phyloP scores from a whole-genome alignment of 2,113 vertebrate genomes.

The Tragelaphus buxtoni region DNA sequence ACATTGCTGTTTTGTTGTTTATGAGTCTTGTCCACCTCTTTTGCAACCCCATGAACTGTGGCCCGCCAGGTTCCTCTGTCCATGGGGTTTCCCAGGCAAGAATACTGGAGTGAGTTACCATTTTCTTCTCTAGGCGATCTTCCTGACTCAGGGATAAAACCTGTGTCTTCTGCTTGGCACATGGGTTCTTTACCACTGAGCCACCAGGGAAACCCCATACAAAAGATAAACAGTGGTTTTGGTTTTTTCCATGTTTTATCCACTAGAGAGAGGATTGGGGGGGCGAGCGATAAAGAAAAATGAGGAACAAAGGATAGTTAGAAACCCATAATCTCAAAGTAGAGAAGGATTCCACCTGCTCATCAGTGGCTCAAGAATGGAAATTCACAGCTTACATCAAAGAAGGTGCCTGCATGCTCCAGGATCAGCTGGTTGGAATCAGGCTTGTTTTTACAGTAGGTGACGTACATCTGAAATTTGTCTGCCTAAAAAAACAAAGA shows the following conservation, averaged over 20 bases:
- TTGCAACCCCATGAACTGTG: not conserved
- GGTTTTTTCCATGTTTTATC: not conserved
- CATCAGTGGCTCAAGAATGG: not conserved
- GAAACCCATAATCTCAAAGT: not conserved
- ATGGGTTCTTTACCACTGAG: not conserved
- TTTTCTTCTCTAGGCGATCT: not conserved
- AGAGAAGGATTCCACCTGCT: not conserved
- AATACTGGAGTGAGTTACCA: not conserved
- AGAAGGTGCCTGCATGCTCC: slow-evolving; percentile 95
- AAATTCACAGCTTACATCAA: slow-evolving; percentile 89
- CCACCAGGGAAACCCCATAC: not conserved
- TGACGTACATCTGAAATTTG: slow-evolving; percentile 99
- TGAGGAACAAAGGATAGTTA: not conserved
- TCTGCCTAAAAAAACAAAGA: slow-evolving; percentile 89
- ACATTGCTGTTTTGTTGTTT: not conserved
- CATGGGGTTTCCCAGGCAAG: not conserved
- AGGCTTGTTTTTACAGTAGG: slow-evolving; percentile 99
- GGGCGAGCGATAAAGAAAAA: not conserved
- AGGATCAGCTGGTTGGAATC: slow-evolving; percentile 98
- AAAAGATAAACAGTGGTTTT: not conserved
- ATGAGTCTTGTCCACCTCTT: not conserved
- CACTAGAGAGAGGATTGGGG: not conserved
- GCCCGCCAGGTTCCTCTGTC: not conserved
- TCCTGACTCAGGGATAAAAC: not conserved
- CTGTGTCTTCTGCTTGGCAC: not conserved